Base-by-base conservation (phyloP, 1,140 invertebrate genomes). In the Hyles vespertilio region DNA sequence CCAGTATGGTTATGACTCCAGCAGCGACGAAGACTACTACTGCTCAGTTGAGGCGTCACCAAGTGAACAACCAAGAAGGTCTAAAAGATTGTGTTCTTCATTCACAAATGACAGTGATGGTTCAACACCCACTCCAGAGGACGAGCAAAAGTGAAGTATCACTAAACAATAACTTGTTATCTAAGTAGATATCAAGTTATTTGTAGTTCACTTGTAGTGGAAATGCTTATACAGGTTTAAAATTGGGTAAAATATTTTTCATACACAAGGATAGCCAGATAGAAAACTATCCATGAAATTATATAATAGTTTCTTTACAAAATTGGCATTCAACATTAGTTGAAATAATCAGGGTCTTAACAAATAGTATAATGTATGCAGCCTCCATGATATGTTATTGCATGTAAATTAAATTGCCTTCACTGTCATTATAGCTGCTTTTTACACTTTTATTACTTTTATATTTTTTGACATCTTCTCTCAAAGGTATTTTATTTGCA, bases 1-100 rank as follows among this genome's bases (percentile, higher is more conserved):
- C 4, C 77, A 75, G 5, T 81, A 87, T 54, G 81, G 74, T 40
- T 77, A 84, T 12, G 79, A 85, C n/a, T 52, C 60, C 5, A 75
- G 73, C 59, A 78, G 74, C 61, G 81, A 83, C 59, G 77, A 80
- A 32, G 76, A 80, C 12, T 81, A 74, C 65, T 58, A 63, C n/a
- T 74, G 71, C 12, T 67, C 72, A 4, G 61, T 64, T 7, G 74
- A 57, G 7, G 58, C 58, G 8, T 68, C 67, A 0, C 54, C 67
- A 40, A 58, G 53, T 9, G 71, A 72, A 5, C 56, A 67, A 2
- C 74, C 77, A 0, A 62, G 74, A n/a, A 61, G 78, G 5, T 77
- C 79, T 0, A 71, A 70, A 3, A 59, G 79, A 43, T 67, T 79
- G 9, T 65, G 65, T 44, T 70, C 72, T 0, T 65, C 65, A 5